Evolutionary conservation across 1,140 invertebrate genomes (phyloP).

Genomic region (Cydia strobilella): DNA sequence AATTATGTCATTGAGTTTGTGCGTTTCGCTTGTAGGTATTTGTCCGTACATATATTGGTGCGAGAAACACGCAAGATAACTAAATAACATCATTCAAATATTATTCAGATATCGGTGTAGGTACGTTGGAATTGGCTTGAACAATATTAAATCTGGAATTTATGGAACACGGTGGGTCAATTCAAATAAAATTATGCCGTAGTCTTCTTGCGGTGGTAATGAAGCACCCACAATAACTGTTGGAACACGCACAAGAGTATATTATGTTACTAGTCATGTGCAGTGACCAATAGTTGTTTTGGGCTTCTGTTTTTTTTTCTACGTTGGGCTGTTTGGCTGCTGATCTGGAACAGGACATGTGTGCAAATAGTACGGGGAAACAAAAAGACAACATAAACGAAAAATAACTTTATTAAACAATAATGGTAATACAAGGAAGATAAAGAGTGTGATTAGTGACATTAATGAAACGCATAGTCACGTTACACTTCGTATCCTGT

Average conservation of each 20-base stretch:
- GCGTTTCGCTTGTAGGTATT: too few relatives aligned
- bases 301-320: constrained; percentile 55
- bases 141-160: too few relatives aligned
- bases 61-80: too few relatives aligned
- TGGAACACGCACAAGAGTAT: constrained; percentile 80
- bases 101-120: too few relatives aligned
- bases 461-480: background rate
- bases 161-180: background rate
- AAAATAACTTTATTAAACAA: background rate
- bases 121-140: too few relatives aligned
- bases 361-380: background rate
- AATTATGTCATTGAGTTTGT: too few relatives aligned
- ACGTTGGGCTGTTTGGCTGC: constrained; percentile 37
- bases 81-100: too few relatives aligned
- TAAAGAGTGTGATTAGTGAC: background rate
- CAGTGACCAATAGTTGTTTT: constrained; percentile 78
- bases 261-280: constrained; percentile 72
- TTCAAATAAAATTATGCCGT: constrained; percentile 22
- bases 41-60: too few relatives aligned
- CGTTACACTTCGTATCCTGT: too few relatives aligned
- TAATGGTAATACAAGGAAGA: background rate
- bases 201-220: constrained; percentile 49
- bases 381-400: background rate
- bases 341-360: constrained; percentile 39
- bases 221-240: constrained; percentile 78